Conservation (phyloP, 2,797 vertebrate genomes). For the Threskiornis aethiopicus region DNA sequence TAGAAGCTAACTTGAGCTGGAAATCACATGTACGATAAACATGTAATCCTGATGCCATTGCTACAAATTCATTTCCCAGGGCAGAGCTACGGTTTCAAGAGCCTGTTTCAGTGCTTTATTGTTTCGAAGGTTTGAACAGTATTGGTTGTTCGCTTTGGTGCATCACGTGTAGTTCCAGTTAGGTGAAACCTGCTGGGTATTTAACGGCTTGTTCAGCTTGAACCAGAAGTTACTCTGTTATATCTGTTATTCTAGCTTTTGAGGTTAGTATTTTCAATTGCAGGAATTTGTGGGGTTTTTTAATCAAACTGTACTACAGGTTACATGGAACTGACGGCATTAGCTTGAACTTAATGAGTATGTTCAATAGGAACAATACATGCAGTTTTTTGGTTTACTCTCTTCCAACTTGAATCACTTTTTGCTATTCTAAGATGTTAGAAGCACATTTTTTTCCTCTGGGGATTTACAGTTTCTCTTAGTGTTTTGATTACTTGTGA, state of each 20-base stretch:
- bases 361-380: not conserved
- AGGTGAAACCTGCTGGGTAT: not conserved
- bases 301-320: not conserved
- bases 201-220: not conserved
- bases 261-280: not conserved
- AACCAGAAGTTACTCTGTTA: not conserved
- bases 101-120: not conserved
- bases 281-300: not conserved
- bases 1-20: not conserved
- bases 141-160: not conserved
- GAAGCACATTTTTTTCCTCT: constrained; percentile 34
- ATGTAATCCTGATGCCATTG: not conserved
- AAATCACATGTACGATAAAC: not conserved
- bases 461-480: constrained; percentile 32
- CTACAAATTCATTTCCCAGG: not conserved
- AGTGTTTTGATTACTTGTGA: constrained; percentile 44
- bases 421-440: constrained; percentile 20
- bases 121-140: not conserved
- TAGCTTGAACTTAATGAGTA: not conserved
- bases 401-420: constrained; percentile 13
- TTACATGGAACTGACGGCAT: not conserved
- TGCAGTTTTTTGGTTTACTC: not conserved
- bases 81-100: not conserved
- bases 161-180: not conserved
- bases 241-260: not conserved